A percentile compares a stretch with the other conserved stretches of the same genome.
Evolutionary conservation across 1,140 invertebrate species (phyloP).

Genomic region (Drosophila ananassae): DNA sequence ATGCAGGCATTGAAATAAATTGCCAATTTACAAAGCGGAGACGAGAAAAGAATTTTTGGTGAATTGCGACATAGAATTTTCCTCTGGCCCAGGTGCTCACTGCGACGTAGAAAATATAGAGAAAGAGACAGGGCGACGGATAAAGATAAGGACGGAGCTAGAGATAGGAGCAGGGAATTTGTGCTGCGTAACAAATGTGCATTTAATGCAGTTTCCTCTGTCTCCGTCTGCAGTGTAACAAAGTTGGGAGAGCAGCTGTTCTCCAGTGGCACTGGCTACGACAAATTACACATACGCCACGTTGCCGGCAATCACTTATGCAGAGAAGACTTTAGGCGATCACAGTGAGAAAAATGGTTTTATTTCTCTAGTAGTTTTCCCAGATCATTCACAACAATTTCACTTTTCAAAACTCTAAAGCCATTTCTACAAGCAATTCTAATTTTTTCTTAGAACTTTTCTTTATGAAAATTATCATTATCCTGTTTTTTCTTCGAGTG

Average conservation of each 20-base stretch:
- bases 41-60: constrained; percentile 47
- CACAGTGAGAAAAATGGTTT: not conserved
- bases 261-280: constrained; percentile 42
- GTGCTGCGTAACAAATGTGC: constrained; percentile 69
- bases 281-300: constrained; percentile 78
- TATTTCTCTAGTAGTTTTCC: not conserved
- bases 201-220: constrained; percentile 66
- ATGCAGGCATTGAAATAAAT: constrained; percentile 68
- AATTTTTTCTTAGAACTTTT: too few species aligned
- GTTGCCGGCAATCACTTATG: constrained; percentile 69
- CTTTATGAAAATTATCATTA: not conserved
- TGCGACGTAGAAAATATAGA: constrained; percentile 13
- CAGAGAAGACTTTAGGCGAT: constrained; percentile 21
- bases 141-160: not conserved
- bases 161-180: constrained; percentile 9
- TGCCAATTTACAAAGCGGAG: constrained; percentile 64
- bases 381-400: too few species aligned
- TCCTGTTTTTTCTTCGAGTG: constrained; percentile 1
- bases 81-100: constrained; percentile 51
- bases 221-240: constrained; percentile 43
- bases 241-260: constrained; percentile 45
- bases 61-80: constrained; percentile 52
- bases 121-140: not conserved
- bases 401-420: too few species aligned
- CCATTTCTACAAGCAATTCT: too few species aligned